Conservation (phyloP, 1,140 invertebrate species). For the Drosophila ficusphila region DNA sequence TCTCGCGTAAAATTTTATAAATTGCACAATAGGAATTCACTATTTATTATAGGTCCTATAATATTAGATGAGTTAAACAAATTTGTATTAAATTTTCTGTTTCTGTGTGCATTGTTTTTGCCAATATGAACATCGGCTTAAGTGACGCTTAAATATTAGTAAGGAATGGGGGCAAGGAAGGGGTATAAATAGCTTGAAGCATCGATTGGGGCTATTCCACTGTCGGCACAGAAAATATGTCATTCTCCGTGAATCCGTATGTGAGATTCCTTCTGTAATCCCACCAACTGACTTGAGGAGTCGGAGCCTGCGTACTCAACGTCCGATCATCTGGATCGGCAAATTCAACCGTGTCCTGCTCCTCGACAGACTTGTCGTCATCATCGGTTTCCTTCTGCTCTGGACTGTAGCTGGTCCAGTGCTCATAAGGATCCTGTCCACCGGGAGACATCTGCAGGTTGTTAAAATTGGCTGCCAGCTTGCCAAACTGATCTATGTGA, state of each 20-base stretch:
- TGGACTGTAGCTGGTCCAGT: conserved; percentile 78
- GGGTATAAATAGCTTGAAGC: conserved; percentile 7
- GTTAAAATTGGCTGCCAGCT: conserved; percentile 74
- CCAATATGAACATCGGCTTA: conserved; percentile 3
- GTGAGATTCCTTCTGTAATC: conserved; percentile 75
- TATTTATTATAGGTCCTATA: too few species aligned
- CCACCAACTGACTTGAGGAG: conserved; percentile 61
- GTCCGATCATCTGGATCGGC: conserved; percentile 34
- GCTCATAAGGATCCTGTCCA: conserved; percentile 55
- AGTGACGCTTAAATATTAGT: conserved; percentile 15
- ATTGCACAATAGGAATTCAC: background rate
- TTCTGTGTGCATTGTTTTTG: background rate
- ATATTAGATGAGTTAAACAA: background rate
- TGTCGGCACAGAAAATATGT: conserved; percentile 65
- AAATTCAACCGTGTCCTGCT: conserved; percentile 52
- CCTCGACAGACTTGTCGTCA: conserved; percentile 62
- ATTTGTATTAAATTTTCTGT: too few species aligned
- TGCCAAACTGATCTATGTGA: conserved; percentile 79
- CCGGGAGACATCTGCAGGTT: conserved; percentile 47
- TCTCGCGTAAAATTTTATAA: background rate
- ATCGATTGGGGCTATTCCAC: conserved; percentile 32
- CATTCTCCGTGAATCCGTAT: conserved; percentile 67
- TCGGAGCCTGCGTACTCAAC: background rate
- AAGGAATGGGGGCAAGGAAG: conserved; percentile 51
- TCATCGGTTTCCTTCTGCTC: conserved; percentile 42